Base-by-base conservation (phyloP, 2,797 vertebrate genomes). In the Glyptemys insculpta region DNA sequence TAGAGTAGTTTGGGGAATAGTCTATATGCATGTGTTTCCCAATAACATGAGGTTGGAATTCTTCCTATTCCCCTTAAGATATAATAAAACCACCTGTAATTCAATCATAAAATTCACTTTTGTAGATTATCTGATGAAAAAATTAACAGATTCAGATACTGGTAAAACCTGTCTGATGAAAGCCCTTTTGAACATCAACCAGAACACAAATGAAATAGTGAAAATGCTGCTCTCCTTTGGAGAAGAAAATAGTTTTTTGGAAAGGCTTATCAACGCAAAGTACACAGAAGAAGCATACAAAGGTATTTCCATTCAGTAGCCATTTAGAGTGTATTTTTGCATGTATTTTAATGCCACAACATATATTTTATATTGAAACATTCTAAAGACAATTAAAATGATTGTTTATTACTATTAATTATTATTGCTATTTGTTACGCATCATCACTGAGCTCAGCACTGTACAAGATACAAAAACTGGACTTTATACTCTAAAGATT, bases 81-180 rank as follows among this genome's bases (percentile, higher is more conserved):
- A 2, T 49, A 68, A 15, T 4, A 11, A 6, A 59, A n/a, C 16
- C 50, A 29, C 14, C 29, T 8, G 1, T 41, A 16, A n/a, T 85
- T 37, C 87, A 9, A 87, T 87, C 44, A 91, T 47, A 50, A 62
- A 88, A 91, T 89, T 92, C 56, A 21, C 50, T 85, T 91, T 92
- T 87, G 19, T 84, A 98, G 98, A 98, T 93, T 98, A 98, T 86
- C 97, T 98, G 92, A 98, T 98, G 98, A 98, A 98, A 94, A 98
- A 98, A 90, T 96, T 98, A 97, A 98, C 98, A 0, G 97, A 98
- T 90, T 96, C 94, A 1, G 98, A 98, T 93, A 98, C 98, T 0
- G 98, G 98, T 31, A 99, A 99, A 96, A 99, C 98, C 11, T 99
- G 98, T 92, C 93, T 98, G 89, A 99, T 99, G 98, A 99, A 99